These are phyloP conservation scores for Choristoneura rosaceana DNA, from an alignment of 2,888 invertebrate genomes.

Conservation along the genomic window DNA sequence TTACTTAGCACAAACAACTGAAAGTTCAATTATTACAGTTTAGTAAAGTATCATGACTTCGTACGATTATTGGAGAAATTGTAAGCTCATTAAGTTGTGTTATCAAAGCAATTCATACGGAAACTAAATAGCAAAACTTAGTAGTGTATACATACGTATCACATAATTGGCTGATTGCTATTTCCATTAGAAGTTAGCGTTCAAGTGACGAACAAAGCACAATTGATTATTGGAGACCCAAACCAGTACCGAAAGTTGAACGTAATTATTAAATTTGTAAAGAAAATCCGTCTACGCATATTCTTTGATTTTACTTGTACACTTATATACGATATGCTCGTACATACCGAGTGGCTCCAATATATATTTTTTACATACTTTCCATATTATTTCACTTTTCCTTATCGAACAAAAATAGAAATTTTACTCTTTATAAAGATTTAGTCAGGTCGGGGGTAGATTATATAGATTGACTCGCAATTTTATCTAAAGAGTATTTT, in stretches of 20 bases:
- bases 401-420: conserved; percentile 9
- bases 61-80: no score
- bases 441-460: neutral
- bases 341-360: neutral
- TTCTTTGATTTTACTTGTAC: neutral
- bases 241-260: no score
- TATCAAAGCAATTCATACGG: neutral
- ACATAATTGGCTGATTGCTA: neutral
- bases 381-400: conserved; percentile 16
- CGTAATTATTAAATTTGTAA: no score
- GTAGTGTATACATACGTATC: neutral
- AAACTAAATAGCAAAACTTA: neutral
- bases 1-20: no score
- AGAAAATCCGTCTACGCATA: neutral
- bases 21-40: no score
- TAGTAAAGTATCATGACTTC: no score
- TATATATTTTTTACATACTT: neutral
- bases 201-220: neutral
- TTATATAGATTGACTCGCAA: conserved; percentile 9
- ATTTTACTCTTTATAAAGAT: neutral
- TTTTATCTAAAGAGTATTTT: conserved; percentile 25
- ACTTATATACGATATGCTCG: neutral
- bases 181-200: neutral
- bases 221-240: no score
- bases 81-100: no score